phyloP scores from a whole-genome alignment of 2,888 invertebrate genomes.

The Lepidocyrtinus sp. region DNA sequence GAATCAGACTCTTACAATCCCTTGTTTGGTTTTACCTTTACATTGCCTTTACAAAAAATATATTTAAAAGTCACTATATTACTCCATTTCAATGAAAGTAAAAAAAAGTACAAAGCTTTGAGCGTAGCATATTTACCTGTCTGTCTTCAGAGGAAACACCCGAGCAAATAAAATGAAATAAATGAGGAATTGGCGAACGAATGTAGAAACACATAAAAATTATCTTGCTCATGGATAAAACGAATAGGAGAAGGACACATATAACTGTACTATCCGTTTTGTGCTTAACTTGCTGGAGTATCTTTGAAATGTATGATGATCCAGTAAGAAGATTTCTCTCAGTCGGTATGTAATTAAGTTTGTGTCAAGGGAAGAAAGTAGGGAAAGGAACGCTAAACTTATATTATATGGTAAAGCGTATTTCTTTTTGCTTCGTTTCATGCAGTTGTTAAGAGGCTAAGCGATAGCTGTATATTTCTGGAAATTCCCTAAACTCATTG shows the following conservation, averaged over 20 bases:
- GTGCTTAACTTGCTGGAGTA: conserved; percentile 38
- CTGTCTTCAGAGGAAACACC: not conserved
- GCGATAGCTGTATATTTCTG: too few relatives aligned
- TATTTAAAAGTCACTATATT: conserved; percentile 1
- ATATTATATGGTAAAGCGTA: too few relatives aligned
- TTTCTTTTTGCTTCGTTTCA: too few relatives aligned
- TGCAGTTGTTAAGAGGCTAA: too few relatives aligned
- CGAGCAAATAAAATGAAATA: conserved; percentile 52
- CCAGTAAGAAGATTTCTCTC: conserved; percentile 63
- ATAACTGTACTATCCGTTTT: too few relatives aligned
- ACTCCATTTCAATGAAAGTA: not conserved
- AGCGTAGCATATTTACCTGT: not conserved
- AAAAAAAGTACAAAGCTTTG: not conserved
- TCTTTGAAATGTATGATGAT: conserved; percentile 63
- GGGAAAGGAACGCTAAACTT: too few relatives aligned
- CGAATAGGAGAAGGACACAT: too few relatives aligned
- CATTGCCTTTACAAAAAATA: not conserved
- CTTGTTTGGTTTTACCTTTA: not conserved
- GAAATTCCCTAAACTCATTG: too few relatives aligned
- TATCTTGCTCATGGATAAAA: too few relatives aligned
- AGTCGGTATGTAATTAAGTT: conserved; percentile 66
- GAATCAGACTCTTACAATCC: conserved; percentile 1
- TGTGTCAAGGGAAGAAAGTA: conserved; percentile 59
- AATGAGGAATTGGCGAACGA: conserved; percentile 54
- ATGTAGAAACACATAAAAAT: too few relatives aligned